Base-by-base conservation (phyloP, 2,888 invertebrate species). In the Palloptera scutellata region DNA sequence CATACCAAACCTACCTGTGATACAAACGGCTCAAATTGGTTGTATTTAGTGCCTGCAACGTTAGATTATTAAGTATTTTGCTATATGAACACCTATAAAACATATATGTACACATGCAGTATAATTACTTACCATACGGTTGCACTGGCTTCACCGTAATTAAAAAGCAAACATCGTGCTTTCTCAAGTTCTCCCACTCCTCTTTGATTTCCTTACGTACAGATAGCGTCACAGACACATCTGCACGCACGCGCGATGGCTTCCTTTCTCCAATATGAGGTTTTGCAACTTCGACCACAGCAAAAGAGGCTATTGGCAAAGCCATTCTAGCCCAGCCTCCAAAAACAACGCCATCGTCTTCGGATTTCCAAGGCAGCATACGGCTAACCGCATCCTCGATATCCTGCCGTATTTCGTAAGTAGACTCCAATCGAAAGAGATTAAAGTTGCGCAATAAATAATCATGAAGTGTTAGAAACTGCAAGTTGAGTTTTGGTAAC, bases 261-360 rank as follows among this genome's bases (percentile, higher is more conserved):
- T 96, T 91, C 78, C 94, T 95, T 84, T 99, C 98, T 0, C 99
- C 92, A 55, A 95, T 92, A 81, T 95, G 94, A 0, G 95, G 95
- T 78, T 95, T 95, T 0, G 94, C 92, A 10, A 97, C 97, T 86
- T 98, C 98, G 0, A 98, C 95, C 1, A 98, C 95, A 2, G 94
- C 93, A 85, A 99, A 98, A 69, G 92, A 91, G 10, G 92, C 89
- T 66, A 99, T 92, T 0, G 97, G 96, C 76, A 97, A 92, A 0
- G 98, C 98, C 98, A 99, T 99, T 71, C 98, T 88, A 0, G 98
- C 98, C 98, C 99, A 99, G 1, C 99, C 99, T 13, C 97, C 97
- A 86, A 97, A 99, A 78, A 94, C 92, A 0, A 92, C 90, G 63
- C 89, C 90, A 0, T 88, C 91, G 81, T 96, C 95, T 87, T 97